Evolutionary conservation across 2,113 vertebrate genomes (phyloP).

Genomic region (Hippoglossus stenolepis): DNA sequence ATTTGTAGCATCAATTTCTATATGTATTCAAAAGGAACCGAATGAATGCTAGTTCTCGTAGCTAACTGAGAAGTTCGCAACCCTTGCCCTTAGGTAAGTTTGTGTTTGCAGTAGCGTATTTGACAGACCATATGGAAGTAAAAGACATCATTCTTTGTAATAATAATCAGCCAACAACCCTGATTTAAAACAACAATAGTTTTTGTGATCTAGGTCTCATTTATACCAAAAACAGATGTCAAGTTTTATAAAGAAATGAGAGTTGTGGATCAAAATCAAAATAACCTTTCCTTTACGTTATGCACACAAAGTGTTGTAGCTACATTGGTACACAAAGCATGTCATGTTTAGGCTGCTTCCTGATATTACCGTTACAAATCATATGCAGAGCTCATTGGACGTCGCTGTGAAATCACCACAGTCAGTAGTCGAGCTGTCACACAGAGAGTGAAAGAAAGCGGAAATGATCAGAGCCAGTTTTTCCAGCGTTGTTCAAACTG

Average conservation of each 20-base stretch:
- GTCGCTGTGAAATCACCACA: conserved; percentile 33
- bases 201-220: background rate
- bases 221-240: background rate
- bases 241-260: too few species aligned
- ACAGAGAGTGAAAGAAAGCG: conserved; percentile 59
- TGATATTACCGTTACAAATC: conserved; percentile 23
- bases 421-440: conserved; percentile 54
- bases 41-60: too few species aligned
- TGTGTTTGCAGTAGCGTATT: background rate
- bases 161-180: too few species aligned
- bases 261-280: background rate
- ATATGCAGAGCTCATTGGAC: conserved; percentile 8
- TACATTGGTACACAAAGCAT: background rate
- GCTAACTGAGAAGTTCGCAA: too few species aligned
- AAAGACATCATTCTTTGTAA: background rate
- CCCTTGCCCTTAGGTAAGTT: background rate
- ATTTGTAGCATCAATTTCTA: background rate
- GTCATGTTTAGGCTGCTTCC: background rate
- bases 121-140: background rate
- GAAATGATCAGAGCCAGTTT: conserved; percentile 57
- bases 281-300: background rate
- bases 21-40: background rate
- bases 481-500: conserved; percentile 12
- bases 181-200: too few species aligned
- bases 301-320: background rate